Percentiles rank a stretch among this genome's conserved stretches.
phyloP scores from a whole-genome alignment of 2,113 vertebrate genomes.

The Zosterops japonicus region DNA sequence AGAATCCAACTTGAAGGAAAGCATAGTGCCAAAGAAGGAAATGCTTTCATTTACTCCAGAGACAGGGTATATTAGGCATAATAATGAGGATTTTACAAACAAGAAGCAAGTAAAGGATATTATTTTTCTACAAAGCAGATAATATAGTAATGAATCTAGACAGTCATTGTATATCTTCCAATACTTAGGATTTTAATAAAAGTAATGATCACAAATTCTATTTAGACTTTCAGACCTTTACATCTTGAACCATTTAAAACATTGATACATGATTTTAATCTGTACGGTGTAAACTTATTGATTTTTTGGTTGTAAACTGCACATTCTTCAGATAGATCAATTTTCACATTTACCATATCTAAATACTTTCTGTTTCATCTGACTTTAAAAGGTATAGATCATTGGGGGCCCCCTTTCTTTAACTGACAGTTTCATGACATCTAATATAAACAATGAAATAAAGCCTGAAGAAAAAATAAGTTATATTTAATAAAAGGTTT shows the following conservation, averaged over 20 bases:
- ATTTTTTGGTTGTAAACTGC: conserved; percentile 71
- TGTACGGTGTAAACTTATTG: conserved; percentile 68
- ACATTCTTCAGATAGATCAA: conserved; percentile 68
- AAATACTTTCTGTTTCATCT: conserved; percentile 70
- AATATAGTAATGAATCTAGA: conserved; percentile 59
- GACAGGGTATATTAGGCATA: conserved; percentile 49
- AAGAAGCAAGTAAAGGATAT: conserved; percentile 25
- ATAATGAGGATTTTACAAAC: conserved; percentile 56
- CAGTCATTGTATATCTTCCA: conserved; percentile 32
- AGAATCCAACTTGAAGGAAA: conserved; percentile 53
- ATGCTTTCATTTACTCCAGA: conserved; percentile 59
- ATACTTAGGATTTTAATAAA: conserved; percentile 64
- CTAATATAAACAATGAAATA: conserved; percentile 59
- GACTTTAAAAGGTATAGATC: conserved; percentile 46
- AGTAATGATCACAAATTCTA: conserved; percentile 57
- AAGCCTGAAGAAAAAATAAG: conserved; percentile 30
- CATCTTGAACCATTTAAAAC: conserved; percentile 68
- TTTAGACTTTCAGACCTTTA: conserved; percentile 66
- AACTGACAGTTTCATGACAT: conserved; percentile 17
- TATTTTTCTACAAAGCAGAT: conserved; percentile 57
- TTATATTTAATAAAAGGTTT: conserved; percentile 51
- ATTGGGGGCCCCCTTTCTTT: conserved; percentile 21
- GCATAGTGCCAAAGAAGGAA: conserved; percentile 6
- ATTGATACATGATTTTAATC: conserved; percentile 73
- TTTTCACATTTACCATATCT: conserved; percentile 70